Percentiles rank a stretch among this genome's conserved stretches.
Conservation (phyloP, 2,888 invertebrate genomes). For the Pollenia griseotomentosa region DNA sequence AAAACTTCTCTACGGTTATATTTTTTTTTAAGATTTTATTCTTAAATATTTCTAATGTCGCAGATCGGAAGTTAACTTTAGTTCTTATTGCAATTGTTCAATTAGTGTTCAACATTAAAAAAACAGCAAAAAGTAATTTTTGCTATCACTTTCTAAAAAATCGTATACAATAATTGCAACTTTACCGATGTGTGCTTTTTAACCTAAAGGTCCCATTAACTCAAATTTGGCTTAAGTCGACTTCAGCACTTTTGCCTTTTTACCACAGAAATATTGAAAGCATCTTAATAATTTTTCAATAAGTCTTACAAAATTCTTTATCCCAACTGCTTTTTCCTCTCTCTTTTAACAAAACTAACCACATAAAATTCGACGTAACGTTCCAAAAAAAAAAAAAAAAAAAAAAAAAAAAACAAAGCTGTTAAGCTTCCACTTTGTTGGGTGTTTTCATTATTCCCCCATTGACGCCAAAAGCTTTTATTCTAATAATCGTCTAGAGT, state of each 20-base stretch:
- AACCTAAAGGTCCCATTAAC: not conserved
- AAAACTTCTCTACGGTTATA: too few relatives aligned
- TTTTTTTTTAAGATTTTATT: too few relatives aligned
- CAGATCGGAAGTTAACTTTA: too few relatives aligned
- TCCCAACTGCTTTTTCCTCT: not conserved
- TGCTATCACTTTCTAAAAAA: too few relatives aligned
- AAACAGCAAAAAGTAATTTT: too few relatives aligned
- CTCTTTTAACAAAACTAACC: not conserved
- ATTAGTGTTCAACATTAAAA: too few relatives aligned
- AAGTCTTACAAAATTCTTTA: not conserved
- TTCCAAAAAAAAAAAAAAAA: too few relatives aligned
- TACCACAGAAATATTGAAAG: not conserved
- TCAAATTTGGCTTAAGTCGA: not conserved
- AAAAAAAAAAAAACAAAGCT: not conserved
- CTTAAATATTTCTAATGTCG: too few relatives aligned
- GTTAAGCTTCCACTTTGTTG: slow-evolving; percentile 4
- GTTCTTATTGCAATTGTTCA: too few relatives aligned
- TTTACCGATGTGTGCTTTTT: too few relatives aligned
- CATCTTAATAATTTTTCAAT: not conserved
- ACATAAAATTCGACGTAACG: not conserved
- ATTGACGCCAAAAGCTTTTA: slow-evolving; percentile 42
- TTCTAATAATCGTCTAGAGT: slow-evolving; percentile 49
- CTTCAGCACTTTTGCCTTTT: too few relatives aligned
- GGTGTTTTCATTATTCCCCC: not conserved
- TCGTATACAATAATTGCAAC: too few relatives aligned